Percentiles rank a stretch among this genome's conserved stretches.
Evolutionary conservation across 2,113 vertebrate genomes (phyloP).

Genomic region (Entosphenus tridentatus): DNA sequence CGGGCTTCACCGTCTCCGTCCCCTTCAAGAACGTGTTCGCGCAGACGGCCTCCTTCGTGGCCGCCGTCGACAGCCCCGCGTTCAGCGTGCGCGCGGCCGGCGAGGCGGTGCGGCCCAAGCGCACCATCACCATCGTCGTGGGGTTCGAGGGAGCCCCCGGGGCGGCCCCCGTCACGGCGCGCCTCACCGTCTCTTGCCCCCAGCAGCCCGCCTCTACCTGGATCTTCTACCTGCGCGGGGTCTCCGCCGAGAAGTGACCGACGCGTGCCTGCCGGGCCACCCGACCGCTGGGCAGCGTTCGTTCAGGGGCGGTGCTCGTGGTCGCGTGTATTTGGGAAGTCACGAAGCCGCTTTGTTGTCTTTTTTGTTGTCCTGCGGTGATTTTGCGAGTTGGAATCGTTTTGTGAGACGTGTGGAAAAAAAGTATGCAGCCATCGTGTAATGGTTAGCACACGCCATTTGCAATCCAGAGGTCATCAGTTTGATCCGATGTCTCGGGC

Average conservation of each 20-base stretch:
- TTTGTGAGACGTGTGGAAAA: too few relatives aligned
- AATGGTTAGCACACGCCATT: too few relatives aligned
- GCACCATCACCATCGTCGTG: constrained; percentile 23
- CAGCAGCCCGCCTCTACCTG: constrained; percentile 22
- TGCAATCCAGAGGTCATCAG: too few relatives aligned
- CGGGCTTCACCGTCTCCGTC: constrained; percentile 24
- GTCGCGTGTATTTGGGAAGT: too few relatives aligned
- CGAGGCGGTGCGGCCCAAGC: constrained; percentile 28
- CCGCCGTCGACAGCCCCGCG: constrained; percentile 28
- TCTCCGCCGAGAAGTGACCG: constrained; percentile 14
- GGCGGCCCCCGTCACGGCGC: constrained; percentile 21
- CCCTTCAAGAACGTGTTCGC: constrained; percentile 58
- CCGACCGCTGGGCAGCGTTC: too few relatives aligned
- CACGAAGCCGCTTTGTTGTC: too few relatives aligned
- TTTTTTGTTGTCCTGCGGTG: too few relatives aligned
- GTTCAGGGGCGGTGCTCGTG: too few relatives aligned
- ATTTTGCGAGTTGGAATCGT: too few relatives aligned
- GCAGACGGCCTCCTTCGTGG: constrained; percentile 25
- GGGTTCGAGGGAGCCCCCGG: constrained; percentile 21
- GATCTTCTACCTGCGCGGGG: constrained; percentile 45
- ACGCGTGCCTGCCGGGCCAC: too few relatives aligned
- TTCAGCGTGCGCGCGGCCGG: constrained; percentile 23
- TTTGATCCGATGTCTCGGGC: too few relatives aligned
- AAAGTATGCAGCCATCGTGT: too few relatives aligned
- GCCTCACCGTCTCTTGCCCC: constrained; percentile 28